Base-by-base conservation (phyloP, 2,888 invertebrate species). In the Glyphotaelius pellucidus region DNA sequence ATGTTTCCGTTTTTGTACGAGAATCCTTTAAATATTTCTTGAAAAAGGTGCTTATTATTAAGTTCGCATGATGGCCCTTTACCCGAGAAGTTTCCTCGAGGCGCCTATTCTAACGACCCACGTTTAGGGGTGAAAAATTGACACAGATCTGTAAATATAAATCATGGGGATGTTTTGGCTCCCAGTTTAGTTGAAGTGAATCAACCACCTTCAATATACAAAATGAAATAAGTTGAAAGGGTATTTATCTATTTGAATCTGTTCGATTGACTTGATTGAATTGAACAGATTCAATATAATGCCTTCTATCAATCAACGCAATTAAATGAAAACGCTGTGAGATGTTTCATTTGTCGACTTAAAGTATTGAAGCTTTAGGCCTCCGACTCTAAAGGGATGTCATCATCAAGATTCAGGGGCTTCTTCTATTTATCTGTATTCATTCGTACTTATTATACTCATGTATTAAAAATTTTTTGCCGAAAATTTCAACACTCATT, bases 51-150 rank as follows among this genome's bases (percentile, higher is more conserved):
- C 25, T 0, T 67, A 67, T n/a, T 67, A 67, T 67, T 67, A 67
- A 9, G 67, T 67, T 67, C 67, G 25, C 25, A 67, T n/a, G 67
- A 67, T n/a, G n/a, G 67, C 67, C 9, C 67, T 67, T 67, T 67
- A 67, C 67, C 2, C 67, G 67, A 9, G 67, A 25, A 67, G 67
- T 67, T 67, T 67, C 67, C 9, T 67, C 67, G n/a, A 67, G 67
- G 67, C 67, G 67, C n/a, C 67, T 67, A n/a, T 67, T 67, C 67
- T 67, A 67, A 67, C 67, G 67, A 67, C 67, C 67, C 67, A 7
- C 67, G 67, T 67, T 67, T 67, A 67, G 67, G 67, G 67, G 67
- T 67, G 67, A 67, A 67, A 67, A 67, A 67, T 67, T 67, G 67
- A 67, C 67, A n/a, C 67, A 67, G 67, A 67, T 67, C 67, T n/a